These are phyloP conservation scores for Caligus rogercresseyi DNA, from an alignment of 1,140 invertebrate genomes.

Conservation along the genomic window DNA sequence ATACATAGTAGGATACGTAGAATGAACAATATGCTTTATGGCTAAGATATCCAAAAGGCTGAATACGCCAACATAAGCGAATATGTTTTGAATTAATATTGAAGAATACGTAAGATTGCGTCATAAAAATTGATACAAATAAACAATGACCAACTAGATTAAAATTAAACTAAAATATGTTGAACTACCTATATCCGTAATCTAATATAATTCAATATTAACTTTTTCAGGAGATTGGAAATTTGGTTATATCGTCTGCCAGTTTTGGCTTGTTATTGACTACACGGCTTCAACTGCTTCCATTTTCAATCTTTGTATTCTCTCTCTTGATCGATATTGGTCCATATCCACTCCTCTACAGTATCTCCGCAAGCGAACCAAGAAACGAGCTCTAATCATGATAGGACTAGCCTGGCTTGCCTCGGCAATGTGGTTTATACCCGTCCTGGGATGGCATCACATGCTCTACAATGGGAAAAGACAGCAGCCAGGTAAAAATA, in stretches of 20 bases:
- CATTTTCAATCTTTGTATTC: slow-evolving; percentile 41
- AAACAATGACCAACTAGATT: too few species aligned
- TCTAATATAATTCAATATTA: neutral
- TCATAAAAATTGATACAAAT: too few species aligned
- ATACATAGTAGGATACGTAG: too few species aligned
- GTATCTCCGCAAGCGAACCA: slow-evolving; percentile 40
- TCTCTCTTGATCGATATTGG: slow-evolving; percentile 34
- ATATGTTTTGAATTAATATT: neutral
- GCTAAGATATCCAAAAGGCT: too few species aligned
- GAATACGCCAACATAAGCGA: too few species aligned
- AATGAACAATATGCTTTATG: too few species aligned
- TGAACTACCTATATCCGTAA: too few species aligned
- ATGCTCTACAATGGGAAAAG: slow-evolving; percentile 13
- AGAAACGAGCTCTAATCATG: slow-evolving; percentile 35
- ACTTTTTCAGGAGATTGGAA: slow-evolving; percentile 31
- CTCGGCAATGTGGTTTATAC: slow-evolving; percentile 32
- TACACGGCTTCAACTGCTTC: slow-evolving; percentile 45
- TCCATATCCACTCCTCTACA: slow-evolving; percentile 41
- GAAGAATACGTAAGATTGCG: neutral
- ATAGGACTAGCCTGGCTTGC: slow-evolving; percentile 35
- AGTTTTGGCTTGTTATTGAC: slow-evolving; percentile 37
- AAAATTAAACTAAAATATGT: too few species aligned
- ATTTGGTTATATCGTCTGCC: slow-evolving; percentile 36
- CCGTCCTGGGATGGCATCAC: slow-evolving; percentile 33
- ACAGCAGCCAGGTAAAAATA: slow-evolving; percentile 7